Conservation (phyloP, 2,797 vertebrate genomes). For the Trematomus bernacchii region DNA sequence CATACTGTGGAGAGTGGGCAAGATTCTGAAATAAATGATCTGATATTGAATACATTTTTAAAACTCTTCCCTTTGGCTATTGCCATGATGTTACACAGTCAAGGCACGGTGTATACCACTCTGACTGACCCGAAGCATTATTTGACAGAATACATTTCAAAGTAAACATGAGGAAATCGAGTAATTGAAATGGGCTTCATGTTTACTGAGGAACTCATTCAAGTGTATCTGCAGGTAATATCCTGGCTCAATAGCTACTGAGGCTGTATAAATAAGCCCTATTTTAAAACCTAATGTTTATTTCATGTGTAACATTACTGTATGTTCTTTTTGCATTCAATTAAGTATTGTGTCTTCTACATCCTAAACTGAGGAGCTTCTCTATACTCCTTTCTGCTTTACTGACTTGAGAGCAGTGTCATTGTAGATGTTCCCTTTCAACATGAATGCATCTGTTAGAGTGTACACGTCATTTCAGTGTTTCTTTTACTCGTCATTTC, state of each 20-base stretch:
- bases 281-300: constrained; percentile 43
- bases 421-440: constrained; percentile 15
- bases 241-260: constrained; percentile 29
- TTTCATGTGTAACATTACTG: constrained; percentile 51
- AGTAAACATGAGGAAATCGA: constrained; percentile 55
- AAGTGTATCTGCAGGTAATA: constrained; percentile 52
- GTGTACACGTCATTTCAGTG: neutral
- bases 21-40: constrained; percentile 1
- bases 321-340: constrained; percentile 56
- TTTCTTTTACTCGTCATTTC: neutral
- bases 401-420: constrained; percentile 12
- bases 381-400: constrained; percentile 5
- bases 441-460: constrained; percentile 1
- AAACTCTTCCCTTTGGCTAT: constrained; percentile 22
- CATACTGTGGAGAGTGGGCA: neutral
- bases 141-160: constrained; percentile 60
- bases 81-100: constrained; percentile 22
- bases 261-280: constrained; percentile 36
- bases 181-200: constrained; percentile 62
- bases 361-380: neutral
- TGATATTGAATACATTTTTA: constrained; percentile 18
- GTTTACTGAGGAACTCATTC: constrained; percentile 62
- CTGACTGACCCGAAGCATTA: constrained; percentile 32
- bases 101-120: neutral
- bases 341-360: constrained; percentile 34